Evolutionary conservation across 1,140 invertebrate genomes (phyloP), one percentile per base, ranked within the genome.

Genomic region (Whitmania pigra): DNA sequence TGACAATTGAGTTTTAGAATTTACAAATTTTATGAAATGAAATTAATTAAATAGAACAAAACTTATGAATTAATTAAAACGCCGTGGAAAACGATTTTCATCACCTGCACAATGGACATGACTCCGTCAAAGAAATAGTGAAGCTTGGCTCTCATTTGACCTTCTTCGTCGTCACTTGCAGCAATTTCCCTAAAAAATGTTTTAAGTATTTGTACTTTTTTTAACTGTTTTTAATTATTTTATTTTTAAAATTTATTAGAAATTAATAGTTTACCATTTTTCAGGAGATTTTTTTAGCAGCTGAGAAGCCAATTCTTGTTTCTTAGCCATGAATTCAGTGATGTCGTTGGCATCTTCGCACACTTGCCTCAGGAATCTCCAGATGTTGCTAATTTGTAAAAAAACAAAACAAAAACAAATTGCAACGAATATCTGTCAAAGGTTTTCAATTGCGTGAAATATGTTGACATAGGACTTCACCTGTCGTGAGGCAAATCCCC

Each of bases 101-200:
- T 75, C 77, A 79, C 80, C 75, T 82, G 79, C 27, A 82, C 69
- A 69, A 82, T 79, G 20, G 80, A 78, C 71, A 82, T 75, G 5
- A 81, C 78, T 11, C 77, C 79, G 63, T 81, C 81, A 29, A 81
- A 75, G 40, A 81, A 76, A 72, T 80, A 82, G 74, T 78, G 81
- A 2, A 81, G 71, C 31, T 74, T 77, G 53, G 77, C 76, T 66
- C 80, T 78, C 57, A 80, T 76, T 7, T 76, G 75, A 17, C 75
- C 74, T 54, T 75, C 76, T 0, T 75, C 75, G 68, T 82, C 78
- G 53, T 75, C 43, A 27, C 69, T 72, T 4, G 77, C 77, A n/a
- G 78, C 76, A 6, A 80, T 76, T 73, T 75, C 75, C 75, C 81
- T 36, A 77, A 78, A 57, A 74, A 54, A 75, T 22, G 36, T 57